Conservation (phyloP, 2,888 invertebrate species). For the Tipula lateralis region DNA sequence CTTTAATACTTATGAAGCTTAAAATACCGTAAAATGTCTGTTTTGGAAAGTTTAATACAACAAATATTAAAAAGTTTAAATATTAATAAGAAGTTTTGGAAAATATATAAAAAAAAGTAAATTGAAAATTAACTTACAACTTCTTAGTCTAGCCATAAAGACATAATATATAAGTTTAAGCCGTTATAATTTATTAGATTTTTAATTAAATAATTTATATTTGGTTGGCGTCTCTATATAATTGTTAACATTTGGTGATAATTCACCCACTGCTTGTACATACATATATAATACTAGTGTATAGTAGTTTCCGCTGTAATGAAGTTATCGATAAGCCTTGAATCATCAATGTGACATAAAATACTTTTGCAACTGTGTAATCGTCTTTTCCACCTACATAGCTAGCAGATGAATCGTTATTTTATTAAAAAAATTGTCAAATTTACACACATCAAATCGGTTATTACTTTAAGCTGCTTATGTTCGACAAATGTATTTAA, state of each 20-base stretch:
- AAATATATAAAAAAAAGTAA: background rate
- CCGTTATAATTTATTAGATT: background rate
- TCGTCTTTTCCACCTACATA: background rate
- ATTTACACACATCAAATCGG: background rate
- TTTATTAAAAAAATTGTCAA: background rate
- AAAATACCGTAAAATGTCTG: background rate
- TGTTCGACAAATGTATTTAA: background rate
- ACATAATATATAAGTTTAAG: background rate
- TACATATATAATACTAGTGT: background rate
- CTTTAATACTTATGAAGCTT: background rate
- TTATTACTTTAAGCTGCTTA: background rate
- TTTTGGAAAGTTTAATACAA: conserved; percentile 11
- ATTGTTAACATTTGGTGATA: background rate
- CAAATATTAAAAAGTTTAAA: background rate
- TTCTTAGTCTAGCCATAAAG: conserved; percentile 19
- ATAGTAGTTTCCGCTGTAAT: background rate
- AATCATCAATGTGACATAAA: background rate
- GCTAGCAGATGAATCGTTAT: background rate
- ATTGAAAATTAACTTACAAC: conserved; percentile 11
- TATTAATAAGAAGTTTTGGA: background rate
- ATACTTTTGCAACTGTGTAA: background rate
- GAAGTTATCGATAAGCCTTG: background rate
- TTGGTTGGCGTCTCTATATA: background rate
- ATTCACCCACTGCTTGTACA: background rate
- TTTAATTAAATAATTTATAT: background rate